phyloP scores from a whole-genome alignment of 2,113 vertebrate genomes.

The Bagarius yarrelli region DNA sequence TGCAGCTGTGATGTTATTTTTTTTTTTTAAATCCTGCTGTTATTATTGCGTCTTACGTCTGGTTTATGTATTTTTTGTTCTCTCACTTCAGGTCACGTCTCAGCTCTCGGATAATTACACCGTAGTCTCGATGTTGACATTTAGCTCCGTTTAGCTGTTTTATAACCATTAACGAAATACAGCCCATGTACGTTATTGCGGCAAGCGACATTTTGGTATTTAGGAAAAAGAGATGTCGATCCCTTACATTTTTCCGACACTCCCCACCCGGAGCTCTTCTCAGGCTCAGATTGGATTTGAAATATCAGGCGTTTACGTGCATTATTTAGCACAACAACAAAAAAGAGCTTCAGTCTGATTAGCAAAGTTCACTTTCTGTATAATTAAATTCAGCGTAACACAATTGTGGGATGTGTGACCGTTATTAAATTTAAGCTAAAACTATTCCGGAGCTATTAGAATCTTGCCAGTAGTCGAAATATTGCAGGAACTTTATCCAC shows the following conservation, averaged over 20 bases:
- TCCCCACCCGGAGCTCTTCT: constrained; percentile 37
- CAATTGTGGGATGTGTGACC: too few species aligned
- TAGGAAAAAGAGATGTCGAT: constrained; percentile 32
- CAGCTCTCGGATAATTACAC: constrained; percentile 31
- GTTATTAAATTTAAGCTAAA: background rate
- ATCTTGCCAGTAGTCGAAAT: background rate
- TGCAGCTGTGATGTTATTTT: too few species aligned
- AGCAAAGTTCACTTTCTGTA: background rate
- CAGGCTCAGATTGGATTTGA: constrained; percentile 49
- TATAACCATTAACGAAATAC: constrained; percentile 36
- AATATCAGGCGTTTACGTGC: constrained; percentile 55
- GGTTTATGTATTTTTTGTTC: background rate
- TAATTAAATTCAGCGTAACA: background rate
- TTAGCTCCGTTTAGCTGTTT: constrained; percentile 18
- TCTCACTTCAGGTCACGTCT: background rate
- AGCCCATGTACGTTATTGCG: background rate
- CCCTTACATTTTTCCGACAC: constrained; percentile 38
- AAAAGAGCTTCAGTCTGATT: background rate
- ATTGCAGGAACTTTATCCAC: background rate
- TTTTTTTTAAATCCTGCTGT: too few species aligned
- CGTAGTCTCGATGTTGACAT: constrained; percentile 34
- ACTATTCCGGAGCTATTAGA: background rate
- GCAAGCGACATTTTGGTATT: constrained; percentile 34
- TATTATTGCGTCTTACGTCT: background rate
- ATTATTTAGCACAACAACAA: constrained; percentile 17